Base-by-base conservation (phyloP, 1,140 invertebrate genomes). In the Trissolcus basalis region DNA sequence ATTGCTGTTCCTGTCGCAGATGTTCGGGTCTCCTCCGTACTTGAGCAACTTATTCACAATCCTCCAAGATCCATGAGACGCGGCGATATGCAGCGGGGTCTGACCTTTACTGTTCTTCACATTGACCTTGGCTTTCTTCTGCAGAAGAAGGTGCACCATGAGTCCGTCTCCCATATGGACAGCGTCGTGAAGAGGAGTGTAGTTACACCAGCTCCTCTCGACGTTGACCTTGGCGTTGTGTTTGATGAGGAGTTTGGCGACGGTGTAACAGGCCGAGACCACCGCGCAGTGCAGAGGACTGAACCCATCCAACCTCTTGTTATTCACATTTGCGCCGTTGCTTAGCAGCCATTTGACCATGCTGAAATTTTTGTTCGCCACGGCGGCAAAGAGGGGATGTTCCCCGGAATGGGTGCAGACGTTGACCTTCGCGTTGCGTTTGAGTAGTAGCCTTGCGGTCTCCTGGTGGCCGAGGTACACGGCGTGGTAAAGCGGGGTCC, bases 271-370 rank as follows among this genome's bases (percentile, higher is more conserved):
- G 0, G 56, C 50, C 0, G 44, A 61, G 1, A 55, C 5, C 8
- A 70, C 58, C 0, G 67, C 67, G 14, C 41, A 49, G 27, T 70
- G 67, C 19, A 70, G 12, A 0, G 58, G 67, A 3, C 56, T 61
- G 19, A 32, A 61, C 0, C 68, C 67, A 14, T 70, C 58, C 0
- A 36, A 16, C 2, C 51, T 32, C 10, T 43, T 55, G 4, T 44
- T 45, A 11, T 70, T 70, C 0, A 70, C 67, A 4, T 61, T 61
- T 0, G 67, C 67, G 0, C 61, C 61, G 0, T 43, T 53, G 0
- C 27, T 4, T 4, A 69, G 19, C 41, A 69, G 19, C 55, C 48
- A 60, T 10, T 48, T 69, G 11, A 69, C 67, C 56, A 61, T 70
- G 4, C 6, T 4, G 11, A 13, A 48, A 12, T 70, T 50, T n/a